Percentiles rank a stretch among this genome's conserved stretches.
phyloP scores from a whole-genome alignment of 2,888 invertebrate genomes.

The Noctua pronuba region DNA sequence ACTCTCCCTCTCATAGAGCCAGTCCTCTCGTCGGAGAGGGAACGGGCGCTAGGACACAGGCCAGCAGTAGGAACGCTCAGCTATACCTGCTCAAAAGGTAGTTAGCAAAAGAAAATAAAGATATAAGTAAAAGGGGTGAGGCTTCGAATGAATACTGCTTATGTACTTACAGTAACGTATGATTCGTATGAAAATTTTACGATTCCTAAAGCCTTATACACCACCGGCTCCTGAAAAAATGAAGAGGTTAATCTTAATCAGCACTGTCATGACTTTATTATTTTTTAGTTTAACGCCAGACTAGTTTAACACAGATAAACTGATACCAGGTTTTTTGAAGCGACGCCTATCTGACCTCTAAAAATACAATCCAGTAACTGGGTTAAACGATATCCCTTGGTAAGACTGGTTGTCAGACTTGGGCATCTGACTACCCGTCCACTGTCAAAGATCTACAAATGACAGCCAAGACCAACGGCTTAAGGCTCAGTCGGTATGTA shows the following conservation, averaged over 20 bases:
- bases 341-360: not conserved
- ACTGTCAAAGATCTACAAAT: not conserved
- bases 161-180: constrained; percentile 42
- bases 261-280: not conserved
- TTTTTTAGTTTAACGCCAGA: not conserved
- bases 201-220: constrained; percentile 46
- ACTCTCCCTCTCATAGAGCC: not conserved
- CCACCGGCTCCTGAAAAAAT: constrained; percentile 37
- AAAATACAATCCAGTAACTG: not conserved
- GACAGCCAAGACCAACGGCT: not conserved
- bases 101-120: not conserved
- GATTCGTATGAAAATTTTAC: constrained; percentile 42
- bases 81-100: not conserved
- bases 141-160: not conserved
- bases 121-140: not conserved
- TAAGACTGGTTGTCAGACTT: not conserved
- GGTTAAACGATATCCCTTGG: not conserved
- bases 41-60: not conserved
- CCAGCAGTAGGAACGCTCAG: not conserved
- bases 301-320: not conserved
- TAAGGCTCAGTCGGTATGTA: not conserved
- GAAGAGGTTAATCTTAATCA: not conserved
- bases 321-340: not conserved
- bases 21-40: not conserved
- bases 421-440: not conserved